These are phyloP conservation scores for Drosophila austrosaltans DNA, from an alignment of 2,888 invertebrate genomes.

Conservation along the genomic window DNA sequence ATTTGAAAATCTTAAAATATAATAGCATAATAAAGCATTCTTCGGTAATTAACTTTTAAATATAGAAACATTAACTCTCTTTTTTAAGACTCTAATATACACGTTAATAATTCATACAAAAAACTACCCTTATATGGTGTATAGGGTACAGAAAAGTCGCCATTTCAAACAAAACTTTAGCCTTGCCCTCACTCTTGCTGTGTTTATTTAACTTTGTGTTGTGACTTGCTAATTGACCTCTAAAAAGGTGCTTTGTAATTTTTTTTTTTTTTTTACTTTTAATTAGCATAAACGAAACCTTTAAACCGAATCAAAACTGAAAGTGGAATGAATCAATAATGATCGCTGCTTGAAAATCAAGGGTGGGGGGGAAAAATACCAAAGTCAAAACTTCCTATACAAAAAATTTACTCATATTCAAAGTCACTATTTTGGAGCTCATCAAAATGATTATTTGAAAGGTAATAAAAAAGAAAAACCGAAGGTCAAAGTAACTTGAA, in stretches of 20 bases:
- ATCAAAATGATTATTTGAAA: slow-evolving; percentile 35
- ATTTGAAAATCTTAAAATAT: no score
- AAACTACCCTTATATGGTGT: neutral
- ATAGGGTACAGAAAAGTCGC: neutral
- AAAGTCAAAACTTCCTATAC: neutral
- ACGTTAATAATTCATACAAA: no score
- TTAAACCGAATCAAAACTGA: slow-evolving; percentile 26
- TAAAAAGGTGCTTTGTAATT: slow-evolving; percentile 55
- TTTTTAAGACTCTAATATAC: no score
- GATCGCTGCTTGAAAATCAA: slow-evolving; percentile 17
- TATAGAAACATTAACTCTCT: no score
- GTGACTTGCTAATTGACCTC: slow-evolving; percentile 71
- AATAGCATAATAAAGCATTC: no score
- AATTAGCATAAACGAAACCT: slow-evolving; percentile 57
- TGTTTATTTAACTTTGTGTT: slow-evolving; percentile 27
- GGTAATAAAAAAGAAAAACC: slow-evolving; percentile 17
- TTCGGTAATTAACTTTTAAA: no score
- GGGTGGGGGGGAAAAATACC: neutral
- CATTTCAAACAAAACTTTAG: neutral
- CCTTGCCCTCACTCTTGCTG: slow-evolving; percentile 6
- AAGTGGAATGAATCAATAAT: slow-evolving; percentile 8
- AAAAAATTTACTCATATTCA: neutral
- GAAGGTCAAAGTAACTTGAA: neutral
- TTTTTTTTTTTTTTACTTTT: slow-evolving; percentile 23
- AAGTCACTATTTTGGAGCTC: neutral